Percentiles rank a stretch among this genome's conserved stretches.
Evolutionary conservation across 2,888 invertebrate genomes (phyloP).

Genomic region (Yponomeuta malinellus): DNA sequence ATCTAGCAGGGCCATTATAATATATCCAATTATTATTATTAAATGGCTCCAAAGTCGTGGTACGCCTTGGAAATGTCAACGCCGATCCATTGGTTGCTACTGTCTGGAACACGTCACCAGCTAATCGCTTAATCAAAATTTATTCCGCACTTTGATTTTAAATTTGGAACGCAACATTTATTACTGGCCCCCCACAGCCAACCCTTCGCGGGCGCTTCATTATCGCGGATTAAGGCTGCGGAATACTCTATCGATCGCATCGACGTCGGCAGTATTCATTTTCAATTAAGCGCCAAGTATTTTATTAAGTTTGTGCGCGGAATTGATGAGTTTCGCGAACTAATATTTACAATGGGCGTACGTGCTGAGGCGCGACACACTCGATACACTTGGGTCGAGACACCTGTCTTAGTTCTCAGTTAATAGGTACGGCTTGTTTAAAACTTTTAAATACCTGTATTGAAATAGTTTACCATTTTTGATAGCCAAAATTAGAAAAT

Average conservation of each 20-base stretch:
- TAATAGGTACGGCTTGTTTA: background rate
- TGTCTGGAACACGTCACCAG: conserved; percentile 57
- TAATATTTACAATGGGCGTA: conserved; percentile 70
- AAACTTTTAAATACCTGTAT: background rate
- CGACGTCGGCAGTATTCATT: conserved; percentile 69
- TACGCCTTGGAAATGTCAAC: conserved; percentile 28
- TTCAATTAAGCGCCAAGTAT: conserved; percentile 76
- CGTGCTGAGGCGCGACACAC: background rate
- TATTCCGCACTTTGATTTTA: conserved; percentile 76
- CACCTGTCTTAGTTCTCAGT: background rate
- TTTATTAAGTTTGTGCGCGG: conserved; percentile 73
- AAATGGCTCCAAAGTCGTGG: conserved; percentile 19
- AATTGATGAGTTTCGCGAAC: conserved; percentile 75
- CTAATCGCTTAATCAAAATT: conserved; percentile 76
- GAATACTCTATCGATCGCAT: conserved; percentile 73
- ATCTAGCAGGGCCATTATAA: conserved; percentile 11
- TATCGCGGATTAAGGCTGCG: conserved; percentile 74
- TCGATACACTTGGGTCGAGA: background rate
- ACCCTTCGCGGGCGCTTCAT: conserved; percentile 70
- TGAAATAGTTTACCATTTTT: background rate
- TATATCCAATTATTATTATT: conserved; percentile 25
- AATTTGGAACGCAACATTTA: conserved; percentile 75
- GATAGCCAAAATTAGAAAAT: background rate
- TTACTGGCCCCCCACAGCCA: conserved; percentile 67
- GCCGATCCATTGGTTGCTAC: conserved; percentile 26